Percentiles rank a stretch among this genome's conserved stretches.
Conservation (phyloP, 2,888 invertebrate genomes). For the Heteromurus nitidus region DNA sequence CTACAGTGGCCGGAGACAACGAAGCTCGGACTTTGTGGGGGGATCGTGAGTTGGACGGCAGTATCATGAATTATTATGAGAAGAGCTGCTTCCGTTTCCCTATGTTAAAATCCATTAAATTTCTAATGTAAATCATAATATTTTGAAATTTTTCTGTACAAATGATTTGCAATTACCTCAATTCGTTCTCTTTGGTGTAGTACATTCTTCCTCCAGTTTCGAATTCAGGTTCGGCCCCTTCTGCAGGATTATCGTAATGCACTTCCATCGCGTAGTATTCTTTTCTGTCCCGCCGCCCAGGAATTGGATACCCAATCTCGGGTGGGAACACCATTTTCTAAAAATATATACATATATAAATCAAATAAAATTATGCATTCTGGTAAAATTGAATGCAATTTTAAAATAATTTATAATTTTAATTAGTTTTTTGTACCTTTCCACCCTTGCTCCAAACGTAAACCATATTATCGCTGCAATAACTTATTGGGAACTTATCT, state of each 20-base stretch:
- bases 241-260: conserved; percentile 86
- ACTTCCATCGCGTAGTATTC: conserved; percentile 84
- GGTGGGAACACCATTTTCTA: conserved; percentile 87
- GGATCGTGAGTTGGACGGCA: conserved; percentile 87
- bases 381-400: conserved; percentile 49
- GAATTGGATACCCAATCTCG: conserved; percentile 87
- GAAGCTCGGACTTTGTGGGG: conserved; percentile 86
- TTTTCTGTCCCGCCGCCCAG: conserved; percentile 82
- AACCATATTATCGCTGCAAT: conserved; percentile 23
- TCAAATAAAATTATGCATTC: neutral
- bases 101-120: conserved; percentile 76
- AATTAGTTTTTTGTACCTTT: conserved; percentile 63
- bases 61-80: conserved; percentile 86
- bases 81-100: conserved; percentile 84
- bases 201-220: conserved; percentile 87
- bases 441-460: conserved; percentile 57
- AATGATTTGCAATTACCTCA: too few relatives aligned
- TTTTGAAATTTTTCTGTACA: too few relatives aligned
- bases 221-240: conserved; percentile 75
- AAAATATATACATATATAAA: neutral
- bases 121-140: too few relatives aligned
- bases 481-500: neutral
- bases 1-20: conserved; percentile 89
- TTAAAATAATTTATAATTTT: conserved; percentile 22
- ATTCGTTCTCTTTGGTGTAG: conserved; percentile 84